Percentiles rank a stretch among this genome's conserved stretches.
Evolutionary conservation across 2,888 invertebrate species (phyloP).

Genomic region (Hedychridium roseum): DNA sequence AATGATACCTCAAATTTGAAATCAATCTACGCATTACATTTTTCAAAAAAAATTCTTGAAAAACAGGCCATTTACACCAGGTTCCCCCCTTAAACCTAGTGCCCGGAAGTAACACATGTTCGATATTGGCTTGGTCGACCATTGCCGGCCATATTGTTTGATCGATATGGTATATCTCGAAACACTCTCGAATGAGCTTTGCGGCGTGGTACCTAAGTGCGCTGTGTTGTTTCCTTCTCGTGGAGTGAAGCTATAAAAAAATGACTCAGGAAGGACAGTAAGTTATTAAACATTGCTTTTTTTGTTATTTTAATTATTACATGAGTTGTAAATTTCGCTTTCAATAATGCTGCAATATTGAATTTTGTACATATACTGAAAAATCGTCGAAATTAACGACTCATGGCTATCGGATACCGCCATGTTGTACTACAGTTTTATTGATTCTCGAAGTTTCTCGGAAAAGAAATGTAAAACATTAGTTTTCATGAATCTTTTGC

Average conservation of each 20-base stretch:
- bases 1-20: too few species aligned
- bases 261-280: constrained; percentile 61
- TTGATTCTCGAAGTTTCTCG: constrained; percentile 63
- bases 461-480: constrained; percentile 27
- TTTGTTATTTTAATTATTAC: too few species aligned
- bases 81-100: too few species aligned
- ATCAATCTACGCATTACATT: too few species aligned
- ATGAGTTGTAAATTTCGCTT: too few species aligned
- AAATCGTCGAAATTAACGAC: constrained; percentile 26
- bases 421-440: constrained; percentile 59
- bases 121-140: too few species aligned
- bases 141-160: constrained; percentile 35
- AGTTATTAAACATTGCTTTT: constrained; percentile 44
- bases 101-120: too few species aligned
- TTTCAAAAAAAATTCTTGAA: too few species aligned
- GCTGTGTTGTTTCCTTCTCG: constrained; percentile 52
- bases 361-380: neutral
- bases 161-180: constrained; percentile 44
- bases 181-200: constrained; percentile 48
- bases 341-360: neutral
- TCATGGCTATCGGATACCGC: constrained; percentile 53
- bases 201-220: constrained; percentile 45
- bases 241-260: constrained; percentile 39
- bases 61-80: too few species aligned
- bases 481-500: too few species aligned